Percentiles rank a stretch among this genome's conserved stretches.
These are phyloP conservation scores for Anabas testudineus DNA, from an alignment of 2,797 vertebrate species.

Conservation along the genomic window DNA sequence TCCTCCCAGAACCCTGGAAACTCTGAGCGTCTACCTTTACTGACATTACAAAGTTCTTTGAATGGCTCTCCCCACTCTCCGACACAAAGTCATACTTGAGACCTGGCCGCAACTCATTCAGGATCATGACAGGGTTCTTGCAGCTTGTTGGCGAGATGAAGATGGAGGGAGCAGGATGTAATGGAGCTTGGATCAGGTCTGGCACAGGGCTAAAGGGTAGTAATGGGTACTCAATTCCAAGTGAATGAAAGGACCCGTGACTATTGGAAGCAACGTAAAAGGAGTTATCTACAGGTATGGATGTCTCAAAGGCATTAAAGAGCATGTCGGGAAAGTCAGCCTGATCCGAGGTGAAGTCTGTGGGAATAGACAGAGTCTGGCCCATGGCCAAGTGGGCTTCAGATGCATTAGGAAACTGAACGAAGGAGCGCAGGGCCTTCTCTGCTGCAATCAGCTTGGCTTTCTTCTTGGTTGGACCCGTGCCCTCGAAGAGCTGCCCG, in stretches of 20 bases:
- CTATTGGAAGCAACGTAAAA: slow-evolving; percentile 94
- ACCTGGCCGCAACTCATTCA: slow-evolving; percentile 96
- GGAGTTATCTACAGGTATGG: slow-evolving; percentile 82
- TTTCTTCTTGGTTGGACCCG: slow-evolving; percentile 97
- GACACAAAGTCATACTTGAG: slow-evolving; percentile 98
- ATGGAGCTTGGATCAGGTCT: slow-evolving; percentile 88
- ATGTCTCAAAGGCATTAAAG: slow-evolving; percentile 96
- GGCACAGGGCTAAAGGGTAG: slow-evolving; percentile 83
- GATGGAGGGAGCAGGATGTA: slow-evolving; percentile 80
- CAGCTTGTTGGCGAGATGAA: slow-evolving; percentile 89
- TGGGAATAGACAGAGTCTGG: slow-evolving; percentile 91
- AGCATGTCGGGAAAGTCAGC: slow-evolving; percentile 96
- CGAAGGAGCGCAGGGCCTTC: slow-evolving; percentile 95
- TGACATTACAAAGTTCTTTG: slow-evolving; percentile 98
- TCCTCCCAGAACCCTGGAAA: slow-evolving; percentile 97
- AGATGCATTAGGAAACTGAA: slow-evolving; percentile 96
- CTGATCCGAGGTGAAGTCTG: slow-evolving; percentile 98
- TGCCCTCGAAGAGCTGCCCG: slow-evolving; percentile 95
- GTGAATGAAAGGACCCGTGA: slow-evolving; percentile 88
- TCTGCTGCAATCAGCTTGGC: slow-evolving; percentile 96
- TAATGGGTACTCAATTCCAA: slow-evolving; percentile 85
- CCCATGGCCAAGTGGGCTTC: slow-evolving; percentile 98
- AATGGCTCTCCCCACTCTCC: slow-evolving; percentile 97
- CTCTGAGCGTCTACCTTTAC: slow-evolving; percentile 94
- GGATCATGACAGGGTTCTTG: slow-evolving; percentile 98